Conservation (phyloP, 2,888 invertebrate genomes). For the Stegana nigrithorax region DNA sequence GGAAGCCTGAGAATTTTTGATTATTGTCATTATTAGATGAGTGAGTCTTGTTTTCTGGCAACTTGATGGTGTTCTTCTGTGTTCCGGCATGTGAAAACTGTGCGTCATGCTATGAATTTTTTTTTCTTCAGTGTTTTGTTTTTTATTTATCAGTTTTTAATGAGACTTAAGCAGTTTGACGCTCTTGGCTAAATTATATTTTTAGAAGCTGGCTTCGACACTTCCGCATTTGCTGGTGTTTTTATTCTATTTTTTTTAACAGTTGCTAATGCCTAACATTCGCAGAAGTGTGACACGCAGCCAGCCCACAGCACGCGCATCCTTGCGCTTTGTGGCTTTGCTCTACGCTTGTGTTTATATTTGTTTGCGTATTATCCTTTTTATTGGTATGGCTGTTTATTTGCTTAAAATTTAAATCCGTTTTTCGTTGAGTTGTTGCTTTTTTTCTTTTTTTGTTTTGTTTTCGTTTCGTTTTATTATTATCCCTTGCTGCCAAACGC, state of each 20-base stretch:
- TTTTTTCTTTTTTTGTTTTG: constrained; percentile 14
- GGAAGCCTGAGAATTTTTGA: constrained; percentile 58
- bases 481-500: constrained; percentile 58
- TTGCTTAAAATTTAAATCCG: constrained; percentile 58
- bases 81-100: constrained; percentile 2
- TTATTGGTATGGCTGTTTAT: constrained; percentile 46
- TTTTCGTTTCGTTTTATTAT: constrained; percentile 42
- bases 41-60: neutral
- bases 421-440: constrained; percentile 13
- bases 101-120: neutral
- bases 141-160: neutral
- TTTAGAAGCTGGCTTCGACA: too few species aligned
- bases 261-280: too few species aligned
- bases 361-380: constrained; percentile 16
- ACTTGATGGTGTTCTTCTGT: neutral
- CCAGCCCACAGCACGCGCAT: constrained; percentile 29
- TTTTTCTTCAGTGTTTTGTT: neutral
- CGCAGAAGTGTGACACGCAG: constrained; percentile 27
- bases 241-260: too few species aligned
- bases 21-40: constrained; percentile 54
- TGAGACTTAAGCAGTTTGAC: neutral
- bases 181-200: too few species aligned
- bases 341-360: neutral
- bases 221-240: too few species aligned
- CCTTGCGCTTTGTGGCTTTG: neutral